These are phyloP conservation scores for Phaethornis superciliosus DNA, from an alignment of 2,113 vertebrate genomes.

Conservation along the genomic window DNA sequence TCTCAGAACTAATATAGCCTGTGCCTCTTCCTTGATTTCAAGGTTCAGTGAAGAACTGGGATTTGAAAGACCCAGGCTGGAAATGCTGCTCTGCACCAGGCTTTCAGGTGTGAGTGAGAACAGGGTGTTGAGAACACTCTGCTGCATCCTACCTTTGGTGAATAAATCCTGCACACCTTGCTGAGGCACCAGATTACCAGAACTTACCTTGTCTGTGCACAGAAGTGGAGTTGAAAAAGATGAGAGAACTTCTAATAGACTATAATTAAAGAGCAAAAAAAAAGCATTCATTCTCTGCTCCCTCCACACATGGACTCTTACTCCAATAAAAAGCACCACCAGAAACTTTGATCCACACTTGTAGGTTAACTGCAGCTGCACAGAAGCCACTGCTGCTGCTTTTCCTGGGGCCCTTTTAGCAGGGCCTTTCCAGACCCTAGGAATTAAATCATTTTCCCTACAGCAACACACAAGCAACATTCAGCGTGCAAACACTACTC, in stretches of 20 bases:
- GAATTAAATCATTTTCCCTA: background rate
- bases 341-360: background rate
- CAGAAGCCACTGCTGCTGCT: background rate
- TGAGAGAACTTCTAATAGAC: conserved; percentile 21
- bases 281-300: background rate
- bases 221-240: conserved; percentile 17
- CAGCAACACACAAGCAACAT: background rate
- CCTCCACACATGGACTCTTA: background rate
- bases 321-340: background rate
- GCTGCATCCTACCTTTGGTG: conserved; percentile 53
- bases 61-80: background rate
- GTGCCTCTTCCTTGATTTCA: background rate
- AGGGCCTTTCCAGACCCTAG: background rate
- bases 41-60: background rate
- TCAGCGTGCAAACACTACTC: conserved; percentile 62
- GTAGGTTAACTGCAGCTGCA: background rate
- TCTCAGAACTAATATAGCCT: background rate
- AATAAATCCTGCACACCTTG: conserved; percentile 19
- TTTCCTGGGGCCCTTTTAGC: background rate
- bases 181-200: conserved; percentile 27
- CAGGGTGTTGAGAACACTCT: background rate
- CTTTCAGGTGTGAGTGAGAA: background rate
- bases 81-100: background rate
- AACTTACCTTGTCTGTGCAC: conserved; percentile 56
- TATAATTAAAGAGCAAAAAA: background rate